Percentiles rank a stretch among this genome's conserved stretches.
phyloP scores from a whole-genome alignment of 2,113 vertebrate genomes.

The Bufo gargarizans region DNA sequence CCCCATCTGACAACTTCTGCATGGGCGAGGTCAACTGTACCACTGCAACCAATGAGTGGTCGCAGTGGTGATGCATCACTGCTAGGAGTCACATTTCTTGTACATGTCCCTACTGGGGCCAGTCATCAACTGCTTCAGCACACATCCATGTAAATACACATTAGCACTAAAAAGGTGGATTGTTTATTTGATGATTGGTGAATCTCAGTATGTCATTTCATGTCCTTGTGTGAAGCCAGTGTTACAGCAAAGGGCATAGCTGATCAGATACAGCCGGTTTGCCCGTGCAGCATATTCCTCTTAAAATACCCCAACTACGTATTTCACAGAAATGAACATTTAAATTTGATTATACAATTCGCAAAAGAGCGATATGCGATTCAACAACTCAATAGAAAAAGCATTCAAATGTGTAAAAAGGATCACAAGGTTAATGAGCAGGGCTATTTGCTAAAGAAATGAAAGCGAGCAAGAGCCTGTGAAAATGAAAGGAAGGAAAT shows the following conservation, averaged over 20 bases:
- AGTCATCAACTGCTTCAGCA: too few relatives aligned
- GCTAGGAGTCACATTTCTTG: too few relatives aligned
- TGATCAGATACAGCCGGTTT: not conserved
- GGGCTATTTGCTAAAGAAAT: slow-evolving; percentile 28
- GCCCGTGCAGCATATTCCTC: not conserved
- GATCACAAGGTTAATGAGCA: slow-evolving; percentile 42
- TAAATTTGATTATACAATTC: slow-evolving; percentile 7
- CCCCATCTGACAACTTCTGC: too few relatives aligned
- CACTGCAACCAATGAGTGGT: too few relatives aligned
- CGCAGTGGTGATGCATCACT: too few relatives aligned
- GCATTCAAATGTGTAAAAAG: slow-evolving; percentile 14
- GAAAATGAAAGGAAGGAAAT: slow-evolving; percentile 14
- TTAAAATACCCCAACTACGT: not conserved
- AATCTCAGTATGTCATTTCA: not conserved
- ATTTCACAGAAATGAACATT: not conserved
- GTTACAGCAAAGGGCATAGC: not conserved
- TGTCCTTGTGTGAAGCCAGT: not conserved
- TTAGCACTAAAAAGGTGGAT: too few relatives aligned
- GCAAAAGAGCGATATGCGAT: not conserved
- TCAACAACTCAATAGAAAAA: slow-evolving; percentile 32
- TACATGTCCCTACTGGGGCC: too few relatives aligned
- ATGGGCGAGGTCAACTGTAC: too few relatives aligned
- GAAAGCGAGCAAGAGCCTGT: slow-evolving; percentile 5
- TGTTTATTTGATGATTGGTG: not conserved
- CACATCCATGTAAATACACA: too few relatives aligned